Conservation (phyloP, 1,140 invertebrate species). For the Cherax quadricarinatus region DNA sequence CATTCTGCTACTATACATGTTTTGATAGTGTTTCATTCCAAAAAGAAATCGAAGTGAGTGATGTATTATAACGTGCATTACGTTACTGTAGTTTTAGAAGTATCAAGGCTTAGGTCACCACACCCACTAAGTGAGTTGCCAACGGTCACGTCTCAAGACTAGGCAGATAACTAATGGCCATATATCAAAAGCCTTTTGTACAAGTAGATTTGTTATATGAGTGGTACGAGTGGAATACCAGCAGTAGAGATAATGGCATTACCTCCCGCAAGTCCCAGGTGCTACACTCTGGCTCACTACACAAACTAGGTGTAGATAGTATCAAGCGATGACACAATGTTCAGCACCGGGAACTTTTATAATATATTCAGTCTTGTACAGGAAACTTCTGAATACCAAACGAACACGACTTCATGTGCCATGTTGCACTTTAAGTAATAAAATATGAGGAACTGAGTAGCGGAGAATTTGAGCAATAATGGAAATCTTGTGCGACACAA, state of each 20-base stretch:
- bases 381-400: neutral
- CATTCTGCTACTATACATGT: too few relatives aligned
- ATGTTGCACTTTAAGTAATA: too few relatives aligned
- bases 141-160: neutral
- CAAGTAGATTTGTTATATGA: neutral
- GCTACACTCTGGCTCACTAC: too few relatives aligned
- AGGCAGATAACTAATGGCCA: neutral
- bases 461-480: too few relatives aligned
- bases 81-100: too few relatives aligned
- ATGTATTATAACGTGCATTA: too few relatives aligned
- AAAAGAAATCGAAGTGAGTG: too few relatives aligned
- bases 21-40: too few relatives aligned
- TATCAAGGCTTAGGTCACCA: neutral
- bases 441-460: too few relatives aligned
- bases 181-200: neutral
- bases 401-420: too few relatives aligned
- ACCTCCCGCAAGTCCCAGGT: neutral
- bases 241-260: neutral
- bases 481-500: too few relatives aligned
- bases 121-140: neutral
- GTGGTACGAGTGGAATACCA: neutral
- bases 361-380: neutral
- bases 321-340: neutral
- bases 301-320: neutral
- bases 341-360: neutral